Percentiles rank a stretch among this genome's conserved stretches.
phyloP scores from a whole-genome alignment of 2,797 vertebrate species.

The Brachymystax lenok region DNA sequence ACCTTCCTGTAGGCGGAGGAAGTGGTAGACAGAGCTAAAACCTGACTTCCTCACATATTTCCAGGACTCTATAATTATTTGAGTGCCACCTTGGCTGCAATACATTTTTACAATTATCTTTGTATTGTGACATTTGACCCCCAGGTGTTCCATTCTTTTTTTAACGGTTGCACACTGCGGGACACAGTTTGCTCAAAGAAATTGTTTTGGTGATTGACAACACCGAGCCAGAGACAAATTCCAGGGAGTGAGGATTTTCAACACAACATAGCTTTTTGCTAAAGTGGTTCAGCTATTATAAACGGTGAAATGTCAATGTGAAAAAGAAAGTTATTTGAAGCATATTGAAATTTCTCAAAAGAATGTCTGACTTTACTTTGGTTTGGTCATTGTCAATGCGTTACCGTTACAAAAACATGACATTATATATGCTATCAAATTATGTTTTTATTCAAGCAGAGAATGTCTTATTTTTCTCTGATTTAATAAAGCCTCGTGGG shows the following conservation, averaged over 20 bases:
- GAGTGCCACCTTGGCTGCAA: neutral
- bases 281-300: neutral
- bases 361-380: neutral
- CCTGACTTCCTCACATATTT: neutral
- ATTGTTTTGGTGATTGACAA: no score
- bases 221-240: neutral
- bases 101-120: neutral
- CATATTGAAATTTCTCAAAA: neutral
- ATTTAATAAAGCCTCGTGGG: no score
- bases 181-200: neutral
- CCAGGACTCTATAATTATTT: neutral
- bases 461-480: neutral
- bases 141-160: neutral
- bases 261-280: neutral
- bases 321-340: neutral
- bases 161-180: neutral
- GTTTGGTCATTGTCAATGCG: neutral
- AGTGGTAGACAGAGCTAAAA: neutral
- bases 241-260: neutral
- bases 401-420: neutral
- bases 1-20: slow-evolving; percentile 50
- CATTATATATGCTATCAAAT: neutral
- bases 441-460: neutral
- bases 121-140: neutral
- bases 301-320: neutral